Evolutionary conservation across 2,888 invertebrate genomes (phyloP), one percentile per base, ranked within the genome.

Genomic region (Pterostichus niger): DNA sequence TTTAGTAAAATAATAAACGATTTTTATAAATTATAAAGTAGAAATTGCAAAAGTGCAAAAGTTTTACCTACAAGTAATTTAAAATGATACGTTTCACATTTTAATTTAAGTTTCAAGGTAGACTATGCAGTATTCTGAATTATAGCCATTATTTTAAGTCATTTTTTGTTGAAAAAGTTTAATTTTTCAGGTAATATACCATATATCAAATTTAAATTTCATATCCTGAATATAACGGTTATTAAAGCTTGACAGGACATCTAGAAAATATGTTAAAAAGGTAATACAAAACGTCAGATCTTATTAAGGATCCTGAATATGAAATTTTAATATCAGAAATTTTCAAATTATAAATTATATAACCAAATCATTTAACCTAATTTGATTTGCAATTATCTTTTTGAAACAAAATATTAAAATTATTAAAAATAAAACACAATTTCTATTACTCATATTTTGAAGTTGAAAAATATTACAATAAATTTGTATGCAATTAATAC

Each of bases 141-240:
- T 75, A 52, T 52, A 44, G 75, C 49, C 75, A 75, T 75, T 52
- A 75, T 75, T 75, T 75, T 9, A 73, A 75, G 52, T 49, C 49
- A 46, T 24, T 71, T 44, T 71, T 52, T 75, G 52, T 33, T 0
- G 15, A 71, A 75, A 75, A 75, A 75, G 52, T 75, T 75, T 52
- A 75, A 75, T 75, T 75, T 75, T 75, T 75, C 52, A 52, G 49
- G 49, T 33, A 75, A 31, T 52, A 75, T 52, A 31, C 40, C 77
- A 75, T 77, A 56, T 56, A 77, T 77, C 77, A 77, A 54, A 77
- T 77, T 77, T 77, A 77, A 56, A 77, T 56, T 75, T 75, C 75
- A 75, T 75, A 75, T 52, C 49, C 52, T 75, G 75, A 75, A 75
- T 75, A 52, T 75, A 75, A 75, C 31, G 52, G 75, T 52, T 75